Base-by-base conservation (phyloP, 1,140 invertebrate species). In the Helicoverpa zea region DNA sequence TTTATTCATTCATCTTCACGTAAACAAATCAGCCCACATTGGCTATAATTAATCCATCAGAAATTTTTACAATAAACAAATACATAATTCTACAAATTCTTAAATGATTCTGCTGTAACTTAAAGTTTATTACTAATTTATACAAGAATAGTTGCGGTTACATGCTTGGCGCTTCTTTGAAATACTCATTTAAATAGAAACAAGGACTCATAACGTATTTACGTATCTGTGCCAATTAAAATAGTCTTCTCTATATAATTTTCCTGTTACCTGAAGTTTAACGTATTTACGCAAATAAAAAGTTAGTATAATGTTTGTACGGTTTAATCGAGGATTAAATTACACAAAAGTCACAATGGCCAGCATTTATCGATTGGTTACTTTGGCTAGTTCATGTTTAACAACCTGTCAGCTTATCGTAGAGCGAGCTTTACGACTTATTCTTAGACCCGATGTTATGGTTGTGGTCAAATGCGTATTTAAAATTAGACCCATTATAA, bases 331-430 rank as follows among this genome's bases (percentile, higher is more conserved):
- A 66, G 47, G 66, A 77, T 80, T 74, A 43, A 66, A 79, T 79
- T 79, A 79, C 59, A 75, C 51, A 58, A 58, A 79, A 66, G 61
- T 73, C 51, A 61, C 49, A 59, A 52, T 49, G 70, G 64, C 64
- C 3, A 54, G 58, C 29, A 61, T 70, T 84, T 82, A 82, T 81
- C 58, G 70, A 80, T 77, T 79, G 23, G 56, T 73, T 74, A 76
- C 80, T 79, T 64, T 79, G 16, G 56, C 68, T 70, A 76, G 82
- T 79, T 64, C 83, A 76, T 84, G 84, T 85, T 86, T 77, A 83
- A 86, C 83, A 84, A 82, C 68, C 82, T 88, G 83, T 88, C 85
- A 88, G 81, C 81, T 83, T 87, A 86, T 84, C 80, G 84, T 79
- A 81, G 74, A 63, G 35, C 54, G 9, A 30, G 66, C 43, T 88